Percentiles rank a stretch among this genome's conserved stretches.
Conservation (phyloP, 2,113 vertebrate genomes). For the Pseudopodoces humilis region DNA sequence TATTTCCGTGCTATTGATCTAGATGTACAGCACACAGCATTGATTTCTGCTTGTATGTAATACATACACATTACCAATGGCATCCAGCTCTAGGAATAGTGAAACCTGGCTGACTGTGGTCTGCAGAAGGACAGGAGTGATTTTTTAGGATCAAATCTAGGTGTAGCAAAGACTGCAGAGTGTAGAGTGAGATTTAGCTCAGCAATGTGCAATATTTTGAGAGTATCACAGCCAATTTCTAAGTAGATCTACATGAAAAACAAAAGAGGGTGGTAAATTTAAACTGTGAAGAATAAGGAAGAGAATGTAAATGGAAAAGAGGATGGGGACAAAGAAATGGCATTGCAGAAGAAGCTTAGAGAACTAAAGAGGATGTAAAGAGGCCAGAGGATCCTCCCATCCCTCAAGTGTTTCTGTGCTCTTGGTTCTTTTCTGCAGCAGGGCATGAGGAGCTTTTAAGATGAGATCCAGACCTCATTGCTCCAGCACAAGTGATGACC, state of each 20-base stretch:
- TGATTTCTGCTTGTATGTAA: conserved; percentile 18
- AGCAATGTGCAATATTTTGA: neutral
- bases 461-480: neutral
- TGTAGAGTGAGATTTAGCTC: neutral
- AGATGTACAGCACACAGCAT: conserved; percentile 12
- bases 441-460: neutral
- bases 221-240: neutral
- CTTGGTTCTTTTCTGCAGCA: neutral
- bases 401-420: neutral
- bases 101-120: neutral
- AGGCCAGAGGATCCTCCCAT: neutral
- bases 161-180: neutral
- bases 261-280: neutral
- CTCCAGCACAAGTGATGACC: rapidly evolving
- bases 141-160: neutral
- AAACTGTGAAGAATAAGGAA: neutral
- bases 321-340: neutral
- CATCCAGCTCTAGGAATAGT: neutral
- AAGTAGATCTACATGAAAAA: neutral
- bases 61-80: neutral
- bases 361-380: neutral
- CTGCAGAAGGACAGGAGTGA: neutral
- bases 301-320: neutral
- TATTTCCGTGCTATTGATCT: conserved; percentile 41
- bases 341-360: neutral